Evolutionary conservation across 2,888 invertebrate species (phyloP).

Genomic region (Deroplatys truncata): DNA sequence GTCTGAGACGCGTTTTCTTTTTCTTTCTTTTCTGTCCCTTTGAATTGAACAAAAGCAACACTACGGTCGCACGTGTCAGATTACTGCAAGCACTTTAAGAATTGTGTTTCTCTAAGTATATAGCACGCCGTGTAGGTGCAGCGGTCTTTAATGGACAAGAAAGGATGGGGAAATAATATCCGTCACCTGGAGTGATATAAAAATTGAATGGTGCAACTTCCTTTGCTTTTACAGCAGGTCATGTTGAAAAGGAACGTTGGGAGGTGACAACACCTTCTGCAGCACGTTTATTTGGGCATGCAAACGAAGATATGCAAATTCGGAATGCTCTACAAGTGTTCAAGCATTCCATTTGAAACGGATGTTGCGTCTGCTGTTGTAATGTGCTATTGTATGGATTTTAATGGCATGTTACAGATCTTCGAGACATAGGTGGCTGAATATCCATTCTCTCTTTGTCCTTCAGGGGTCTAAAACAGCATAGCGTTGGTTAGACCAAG

Average conservation of each 20-base stretch:
- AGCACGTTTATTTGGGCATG: neutral
- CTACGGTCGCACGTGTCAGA: neutral
- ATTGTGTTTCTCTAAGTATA: slow-evolving; percentile 13
- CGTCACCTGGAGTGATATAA: neutral
- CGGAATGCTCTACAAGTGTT: neutral
- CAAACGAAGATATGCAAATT: neutral
- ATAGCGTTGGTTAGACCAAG: no score
- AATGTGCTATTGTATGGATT: neutral
- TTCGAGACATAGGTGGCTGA: neutral
- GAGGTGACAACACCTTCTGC: neutral
- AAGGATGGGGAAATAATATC: neutral
- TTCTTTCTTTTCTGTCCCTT: neutral
- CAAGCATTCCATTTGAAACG: neutral
- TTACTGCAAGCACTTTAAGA: neutral
- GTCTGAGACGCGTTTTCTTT: neutral
- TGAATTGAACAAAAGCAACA: neutral
- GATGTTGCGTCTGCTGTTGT: neutral
- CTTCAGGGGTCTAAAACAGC: no score
- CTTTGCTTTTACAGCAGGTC: neutral
- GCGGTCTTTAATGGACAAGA: neutral
- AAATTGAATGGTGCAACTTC: neutral
- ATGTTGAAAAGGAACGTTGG: neutral
- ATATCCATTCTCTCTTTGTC: neutral
- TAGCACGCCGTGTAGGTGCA: neutral
- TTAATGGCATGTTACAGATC: neutral